phyloP scores from a whole-genome alignment of 2,113 vertebrate genomes.

The Hyla sarda region DNA sequence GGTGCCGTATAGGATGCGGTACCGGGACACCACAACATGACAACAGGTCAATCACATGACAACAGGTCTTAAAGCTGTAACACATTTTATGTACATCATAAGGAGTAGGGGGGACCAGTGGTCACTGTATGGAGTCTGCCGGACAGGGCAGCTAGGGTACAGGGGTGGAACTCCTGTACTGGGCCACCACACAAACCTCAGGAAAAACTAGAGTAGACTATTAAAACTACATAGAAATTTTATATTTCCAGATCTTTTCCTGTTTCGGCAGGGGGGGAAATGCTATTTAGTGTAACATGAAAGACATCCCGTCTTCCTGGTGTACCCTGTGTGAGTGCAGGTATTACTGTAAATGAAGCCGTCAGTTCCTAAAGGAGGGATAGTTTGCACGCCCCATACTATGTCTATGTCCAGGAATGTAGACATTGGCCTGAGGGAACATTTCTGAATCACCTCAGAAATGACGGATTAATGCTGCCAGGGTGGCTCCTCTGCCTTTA shows the following conservation, averaged over 20 bases:
- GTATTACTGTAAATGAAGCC: neutral
- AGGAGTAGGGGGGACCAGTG: too few relatives aligned
- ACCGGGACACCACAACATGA: too few relatives aligned
- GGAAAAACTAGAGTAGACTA: neutral
- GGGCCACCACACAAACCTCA: too few relatives aligned
- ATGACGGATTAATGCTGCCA: constrained; percentile 59
- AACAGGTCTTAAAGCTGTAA: too few relatives aligned
- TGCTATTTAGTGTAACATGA: neutral
- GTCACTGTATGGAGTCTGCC: too few relatives aligned
- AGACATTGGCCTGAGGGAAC: neutral
- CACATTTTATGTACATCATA: too few relatives aligned
- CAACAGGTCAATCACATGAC: too few relatives aligned
- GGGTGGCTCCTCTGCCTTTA: constrained; percentile 71
- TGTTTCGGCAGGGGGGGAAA: neutral
- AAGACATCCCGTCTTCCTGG: constrained; percentile 2
- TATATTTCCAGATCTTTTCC: neutral
- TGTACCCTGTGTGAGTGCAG: neutral
- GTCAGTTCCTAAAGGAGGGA: neutral
- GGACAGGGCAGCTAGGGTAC: too few relatives aligned
- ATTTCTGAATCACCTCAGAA: neutral
- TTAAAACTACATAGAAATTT: neutral
- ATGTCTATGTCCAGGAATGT: neutral
- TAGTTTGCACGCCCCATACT: neutral
- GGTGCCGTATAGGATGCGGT: too few relatives aligned
- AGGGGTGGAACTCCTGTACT: too few relatives aligned